Base-by-base conservation (phyloP, 2,888 invertebrate species). In the Troides helena region DNA sequence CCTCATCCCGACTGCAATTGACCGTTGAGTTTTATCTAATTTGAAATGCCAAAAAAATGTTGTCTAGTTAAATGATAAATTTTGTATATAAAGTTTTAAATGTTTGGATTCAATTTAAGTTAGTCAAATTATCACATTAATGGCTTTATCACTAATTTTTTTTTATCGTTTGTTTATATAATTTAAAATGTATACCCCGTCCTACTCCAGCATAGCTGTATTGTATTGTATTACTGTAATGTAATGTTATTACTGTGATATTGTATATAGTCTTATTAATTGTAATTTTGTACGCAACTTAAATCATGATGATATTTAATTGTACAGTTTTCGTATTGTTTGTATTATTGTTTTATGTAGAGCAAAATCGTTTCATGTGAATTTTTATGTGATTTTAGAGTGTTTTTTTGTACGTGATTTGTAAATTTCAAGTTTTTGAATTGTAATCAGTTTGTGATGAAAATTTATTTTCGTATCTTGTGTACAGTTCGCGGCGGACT, bases 271-370 rank as follows among this genome's bases (percentile, higher is more conserved):
- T 74, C 73, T 89, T 89, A 83, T 79, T 80, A 81, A 79, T 85
- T 85, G 30, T 46, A 53, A 53, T 53, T 53, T 53, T 86, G 86
- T 69, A 74, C 83, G 72, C 80, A 83, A 80, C 82, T 66, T 79
- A 85, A 89, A 90, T 90, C 90, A 89, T 87, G 86, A 77, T 81
- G 85, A 85, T 83, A 53, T 86, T 82, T 87, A 85, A 84, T 79
- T 78, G 81, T 80, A 78, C 71, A 74, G 80, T 78, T 69, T 62
- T 57, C 60, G 39, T 61, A 58, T 66, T 70, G 67, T 67, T 67
- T 67, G 50, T 65, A 62, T 70, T 62, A 59, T 62, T 70, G 59
- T 64, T 67, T 63, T 67, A 71, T 68, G 50, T 68, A 65, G 36
- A 71, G 36, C 63, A 63, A 70, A 70, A 70, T 70, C 66, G 67